A percentile compares a stretch with the other conserved stretches of the same genome.
These are phyloP conservation scores for Ammodytes dubius DNA, from an alignment of 2,113 vertebrate genomes.

Conservation along the genomic window DNA sequence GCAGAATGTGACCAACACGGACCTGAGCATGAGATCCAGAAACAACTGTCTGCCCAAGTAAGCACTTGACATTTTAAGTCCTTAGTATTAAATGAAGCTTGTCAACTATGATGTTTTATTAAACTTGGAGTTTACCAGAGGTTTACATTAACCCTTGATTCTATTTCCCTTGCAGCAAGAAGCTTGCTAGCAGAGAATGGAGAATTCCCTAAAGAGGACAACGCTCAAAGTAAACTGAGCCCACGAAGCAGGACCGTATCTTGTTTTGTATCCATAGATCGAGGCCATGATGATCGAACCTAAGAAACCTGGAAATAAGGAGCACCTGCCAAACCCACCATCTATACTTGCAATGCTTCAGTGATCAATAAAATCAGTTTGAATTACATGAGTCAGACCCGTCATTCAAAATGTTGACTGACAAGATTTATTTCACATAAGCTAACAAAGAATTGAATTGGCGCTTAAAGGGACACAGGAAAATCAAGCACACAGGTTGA, in stretches of 20 bases:
- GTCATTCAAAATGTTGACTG: constrained; percentile 44
- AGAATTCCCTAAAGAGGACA: no score
- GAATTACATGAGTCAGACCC: constrained; percentile 47
- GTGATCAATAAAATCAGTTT: constrained; percentile 65
- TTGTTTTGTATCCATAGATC: constrained; percentile 61
- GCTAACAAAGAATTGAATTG: constrained; percentile 33
- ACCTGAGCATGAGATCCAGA: no score
- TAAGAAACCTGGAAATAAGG: constrained; percentile 79
- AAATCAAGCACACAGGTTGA: constrained; percentile 65
- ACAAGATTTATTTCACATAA: constrained; percentile 48
- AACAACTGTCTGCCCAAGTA: no score
- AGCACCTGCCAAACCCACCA: constrained; percentile 59
- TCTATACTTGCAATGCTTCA: constrained; percentile 60
- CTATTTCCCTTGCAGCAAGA: no score
- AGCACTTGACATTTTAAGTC: background rate
- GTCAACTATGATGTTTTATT: background rate
- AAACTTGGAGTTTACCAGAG: background rate
- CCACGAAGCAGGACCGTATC: no score
- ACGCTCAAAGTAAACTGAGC: no score
- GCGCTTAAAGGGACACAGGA: constrained; percentile 3
- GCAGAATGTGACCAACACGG: no score
- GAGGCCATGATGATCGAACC: constrained; percentile 85
- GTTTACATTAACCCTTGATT: no score
- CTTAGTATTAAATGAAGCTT: background rate
- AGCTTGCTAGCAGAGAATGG: no score